phyloP scores from a whole-genome alignment of 2,113 vertebrate genomes.

The Embiotoca jacksoni region DNA sequence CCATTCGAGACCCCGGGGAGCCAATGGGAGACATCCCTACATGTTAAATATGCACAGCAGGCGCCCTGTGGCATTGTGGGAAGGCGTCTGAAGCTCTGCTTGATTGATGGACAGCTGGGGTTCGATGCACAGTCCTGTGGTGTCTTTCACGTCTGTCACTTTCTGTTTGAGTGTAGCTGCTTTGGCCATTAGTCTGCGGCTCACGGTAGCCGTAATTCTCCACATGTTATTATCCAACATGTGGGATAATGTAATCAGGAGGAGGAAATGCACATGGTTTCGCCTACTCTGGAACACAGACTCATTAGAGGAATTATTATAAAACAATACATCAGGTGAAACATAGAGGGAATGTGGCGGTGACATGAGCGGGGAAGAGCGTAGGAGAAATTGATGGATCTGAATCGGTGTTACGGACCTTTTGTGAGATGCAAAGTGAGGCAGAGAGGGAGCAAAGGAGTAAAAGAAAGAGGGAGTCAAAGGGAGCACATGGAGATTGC shows the following conservation, averaged over 20 bases:
- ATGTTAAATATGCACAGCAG: slow-evolving; percentile 69
- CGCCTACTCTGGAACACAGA: slow-evolving; percentile 39
- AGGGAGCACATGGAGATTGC: slow-evolving; percentile 52
- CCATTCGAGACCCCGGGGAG: slow-evolving; percentile 45
- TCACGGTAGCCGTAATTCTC: slow-evolving; percentile 58
- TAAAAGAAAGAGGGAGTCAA: slow-evolving; percentile 24
- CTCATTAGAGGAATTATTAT: slow-evolving; percentile 58
- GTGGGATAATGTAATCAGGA: slow-evolving; percentile 58
- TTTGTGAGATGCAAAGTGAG: slow-evolving; percentile 40
- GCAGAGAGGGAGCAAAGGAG: slow-evolving; percentile 31
- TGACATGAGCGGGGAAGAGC: slow-evolving; percentile 3
- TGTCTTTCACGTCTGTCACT: slow-evolving; percentile 76
- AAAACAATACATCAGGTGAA: slow-evolving; percentile 59
- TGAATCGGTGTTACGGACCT: slow-evolving; percentile 45
- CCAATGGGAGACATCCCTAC: slow-evolving; percentile 27
- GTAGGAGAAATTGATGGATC: slow-evolving; percentile 48
- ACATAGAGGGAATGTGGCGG: slow-evolving; percentile 5
- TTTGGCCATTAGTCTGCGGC: slow-evolving; percentile 62
- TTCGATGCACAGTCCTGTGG: slow-evolving; percentile 57
- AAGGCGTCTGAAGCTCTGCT: slow-evolving; percentile 48
- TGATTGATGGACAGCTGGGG: slow-evolving; percentile 74
- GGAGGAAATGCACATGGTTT: slow-evolving; percentile 43
- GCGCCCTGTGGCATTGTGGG: slow-evolving; percentile 60
- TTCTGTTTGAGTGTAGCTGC: slow-evolving; percentile 55
- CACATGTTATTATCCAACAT: slow-evolving; percentile 57